Conservation (phyloP, 2,888 invertebrate genomes). For the Eulithis prunata region DNA sequence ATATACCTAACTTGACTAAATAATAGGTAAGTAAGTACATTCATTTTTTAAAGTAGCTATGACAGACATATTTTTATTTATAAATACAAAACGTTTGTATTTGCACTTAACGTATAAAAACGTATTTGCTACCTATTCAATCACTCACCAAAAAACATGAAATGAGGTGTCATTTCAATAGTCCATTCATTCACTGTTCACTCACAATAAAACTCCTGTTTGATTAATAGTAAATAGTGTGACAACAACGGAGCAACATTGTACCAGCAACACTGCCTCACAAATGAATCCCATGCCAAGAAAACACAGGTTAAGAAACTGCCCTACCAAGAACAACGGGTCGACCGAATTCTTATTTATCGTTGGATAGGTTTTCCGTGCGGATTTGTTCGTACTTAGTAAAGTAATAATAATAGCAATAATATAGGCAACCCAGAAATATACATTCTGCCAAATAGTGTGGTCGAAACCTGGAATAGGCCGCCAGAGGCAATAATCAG, state of each 20-base stretch:
- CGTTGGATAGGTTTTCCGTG: constrained; percentile 8
- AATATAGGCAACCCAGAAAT: no score
- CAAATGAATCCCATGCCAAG: constrained; percentile 35
- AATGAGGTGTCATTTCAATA: constrained; percentile 48
- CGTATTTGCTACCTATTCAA: background rate
- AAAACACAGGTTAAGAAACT: constrained; percentile 38
- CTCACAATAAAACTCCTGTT: constrained; percentile 31
- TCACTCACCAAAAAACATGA: constrained; percentile 49
- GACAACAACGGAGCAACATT: constrained; percentile 31
- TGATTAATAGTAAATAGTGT: constrained; percentile 10
- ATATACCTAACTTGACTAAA: no score
- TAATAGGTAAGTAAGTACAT: no score
- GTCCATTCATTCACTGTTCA: constrained; percentile 49
- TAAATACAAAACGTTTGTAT: no score
- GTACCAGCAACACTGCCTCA: constrained; percentile 26
- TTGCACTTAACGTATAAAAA: no score
- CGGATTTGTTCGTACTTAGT: constrained; percentile 4
- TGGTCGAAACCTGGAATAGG: no score
- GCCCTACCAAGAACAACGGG: constrained; percentile 43
- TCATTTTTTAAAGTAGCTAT: no score
- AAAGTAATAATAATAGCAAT: no score
- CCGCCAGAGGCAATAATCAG: no score
- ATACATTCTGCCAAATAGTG: no score
- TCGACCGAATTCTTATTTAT: constrained; percentile 35
- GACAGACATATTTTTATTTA: no score